Evolutionary conservation across 2,888 invertebrate species (phyloP).

Genomic region (Tinea pellionella): DNA sequence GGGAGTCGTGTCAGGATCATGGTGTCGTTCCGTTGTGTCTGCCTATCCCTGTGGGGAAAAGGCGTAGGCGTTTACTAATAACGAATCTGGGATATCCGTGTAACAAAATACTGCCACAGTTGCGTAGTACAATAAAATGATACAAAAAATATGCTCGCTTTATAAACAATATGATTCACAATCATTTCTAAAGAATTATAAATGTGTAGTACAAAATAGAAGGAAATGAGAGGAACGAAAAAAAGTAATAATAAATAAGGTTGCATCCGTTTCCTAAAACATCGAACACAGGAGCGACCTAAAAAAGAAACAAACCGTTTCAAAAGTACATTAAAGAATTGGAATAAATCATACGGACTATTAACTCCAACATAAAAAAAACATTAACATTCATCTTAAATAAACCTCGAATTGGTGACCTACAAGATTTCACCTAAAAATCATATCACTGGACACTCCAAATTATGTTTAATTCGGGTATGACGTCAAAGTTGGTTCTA

Average conservation of each 20-base stretch:
- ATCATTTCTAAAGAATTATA: too few relatives aligned
- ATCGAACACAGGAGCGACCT: background rate
- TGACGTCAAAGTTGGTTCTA: conserved; percentile 10
- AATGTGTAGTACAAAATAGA: background rate
- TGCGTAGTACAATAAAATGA: too few relatives aligned
- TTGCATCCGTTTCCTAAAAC: background rate
- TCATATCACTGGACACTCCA: background rate
- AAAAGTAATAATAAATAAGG: background rate
- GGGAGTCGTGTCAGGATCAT: too few relatives aligned
- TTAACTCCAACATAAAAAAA: background rate
- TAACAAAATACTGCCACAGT: too few relatives aligned
- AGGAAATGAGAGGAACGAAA: background rate
- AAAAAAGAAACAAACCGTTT: background rate
- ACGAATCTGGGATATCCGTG: too few relatives aligned
- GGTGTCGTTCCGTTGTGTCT: too few relatives aligned
- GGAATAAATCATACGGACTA: background rate
- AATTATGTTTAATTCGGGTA: background rate
- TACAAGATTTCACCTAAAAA: background rate
- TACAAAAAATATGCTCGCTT: too few relatives aligned
- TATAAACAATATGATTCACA: too few relatives aligned
- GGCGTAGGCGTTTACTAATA: too few relatives aligned
- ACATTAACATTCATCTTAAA: background rate
- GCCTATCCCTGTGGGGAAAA: too few relatives aligned
- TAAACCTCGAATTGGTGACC: conserved; percentile 4
- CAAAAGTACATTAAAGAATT: background rate